Percentiles rank a stretch among this genome's conserved stretches.
phyloP scores from a whole-genome alignment of 1,140 invertebrate species.

The Lethocerus indicus region DNA sequence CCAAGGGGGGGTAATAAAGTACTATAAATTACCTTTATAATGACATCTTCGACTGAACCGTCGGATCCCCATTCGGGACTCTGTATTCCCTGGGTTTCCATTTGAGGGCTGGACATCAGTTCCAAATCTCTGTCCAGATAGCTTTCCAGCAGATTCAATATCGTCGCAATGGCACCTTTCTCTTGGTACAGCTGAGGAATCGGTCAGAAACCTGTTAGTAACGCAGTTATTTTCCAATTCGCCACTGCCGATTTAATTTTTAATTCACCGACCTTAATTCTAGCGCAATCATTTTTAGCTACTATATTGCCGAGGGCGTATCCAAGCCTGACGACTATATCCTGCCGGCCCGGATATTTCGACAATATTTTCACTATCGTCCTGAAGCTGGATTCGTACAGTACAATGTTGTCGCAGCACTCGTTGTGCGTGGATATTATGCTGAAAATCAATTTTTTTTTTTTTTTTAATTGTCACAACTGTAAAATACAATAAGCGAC shows the following conservation, averaged over 20 bases:
- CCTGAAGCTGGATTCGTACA: slow-evolving; percentile 29
- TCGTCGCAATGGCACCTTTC: slow-evolving; percentile 30
- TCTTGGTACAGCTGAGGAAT: slow-evolving; percentile 36
- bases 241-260: not conserved
- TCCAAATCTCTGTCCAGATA: slow-evolving; percentile 34
- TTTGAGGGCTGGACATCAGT: slow-evolving; percentile 5
- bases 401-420: slow-evolving; percentile 48
- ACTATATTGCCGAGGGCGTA: slow-evolving; percentile 66
- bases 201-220: slow-evolving; percentile 8
- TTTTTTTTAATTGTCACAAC: too few relatives aligned
- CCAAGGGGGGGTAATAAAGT: not conserved
- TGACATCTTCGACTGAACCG: slow-evolving; percentile 42
- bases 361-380: slow-evolving; percentile 35
- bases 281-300: slow-evolving; percentile 43
- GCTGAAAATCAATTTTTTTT: slow-evolving; percentile 28
- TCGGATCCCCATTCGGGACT: slow-evolving; percentile 25
- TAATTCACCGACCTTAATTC: slow-evolving; percentile 30
- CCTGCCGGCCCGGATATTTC: slow-evolving; percentile 37
- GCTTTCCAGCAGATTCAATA: slow-evolving; percentile 36
- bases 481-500: too few relatives aligned
- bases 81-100: not conserved
- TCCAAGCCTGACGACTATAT: slow-evolving; percentile 49
- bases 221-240: not conserved
- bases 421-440: slow-evolving; percentile 55
- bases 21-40: slow-evolving; percentile 35